Conservation (phyloP, 2,797 vertebrate species). For the Scolopax rusticola region DNA sequence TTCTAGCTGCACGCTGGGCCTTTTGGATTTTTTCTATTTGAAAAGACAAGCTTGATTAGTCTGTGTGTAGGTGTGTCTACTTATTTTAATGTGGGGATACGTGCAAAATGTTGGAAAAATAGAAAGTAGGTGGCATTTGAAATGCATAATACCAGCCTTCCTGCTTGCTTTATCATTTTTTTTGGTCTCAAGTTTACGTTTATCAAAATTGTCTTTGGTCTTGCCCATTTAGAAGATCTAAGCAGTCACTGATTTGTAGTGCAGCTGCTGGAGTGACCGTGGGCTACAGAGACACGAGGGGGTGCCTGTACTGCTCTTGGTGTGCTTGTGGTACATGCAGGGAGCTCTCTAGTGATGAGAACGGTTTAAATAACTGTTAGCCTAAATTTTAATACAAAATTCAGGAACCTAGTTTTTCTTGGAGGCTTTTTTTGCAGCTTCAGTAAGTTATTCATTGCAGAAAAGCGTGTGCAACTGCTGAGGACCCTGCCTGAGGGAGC, state of each 20-base stretch:
- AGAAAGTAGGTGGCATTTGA: conserved; percentile 4
- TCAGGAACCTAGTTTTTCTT: not conserved
- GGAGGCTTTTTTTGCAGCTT: not conserved
- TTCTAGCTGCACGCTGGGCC: not conserved
- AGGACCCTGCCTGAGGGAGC: not conserved
- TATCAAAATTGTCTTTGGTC: not conserved
- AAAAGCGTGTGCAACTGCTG: not conserved
- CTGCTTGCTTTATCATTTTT: not conserved
- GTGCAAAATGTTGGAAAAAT: conserved; percentile 4
- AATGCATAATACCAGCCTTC: not conserved
- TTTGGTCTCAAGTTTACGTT: not conserved
- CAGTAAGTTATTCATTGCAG: not conserved
- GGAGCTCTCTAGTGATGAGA: not conserved
- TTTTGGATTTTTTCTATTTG: not conserved
- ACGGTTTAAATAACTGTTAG: not conserved
- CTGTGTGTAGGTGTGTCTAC: not conserved
- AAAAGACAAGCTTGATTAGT: not conserved
- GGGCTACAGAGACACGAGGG: not conserved
- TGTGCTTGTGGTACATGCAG: not conserved
- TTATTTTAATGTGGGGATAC: conserved; percentile 9
- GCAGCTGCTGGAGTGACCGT: not conserved
- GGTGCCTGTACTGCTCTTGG: not conserved
- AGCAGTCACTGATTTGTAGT: not conserved
- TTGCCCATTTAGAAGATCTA: not conserved
- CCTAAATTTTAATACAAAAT: not conserved